Evolutionary conservation across 2,113 vertebrate species (phyloP).

Genomic region (Salvelinus alpinus): DNA sequence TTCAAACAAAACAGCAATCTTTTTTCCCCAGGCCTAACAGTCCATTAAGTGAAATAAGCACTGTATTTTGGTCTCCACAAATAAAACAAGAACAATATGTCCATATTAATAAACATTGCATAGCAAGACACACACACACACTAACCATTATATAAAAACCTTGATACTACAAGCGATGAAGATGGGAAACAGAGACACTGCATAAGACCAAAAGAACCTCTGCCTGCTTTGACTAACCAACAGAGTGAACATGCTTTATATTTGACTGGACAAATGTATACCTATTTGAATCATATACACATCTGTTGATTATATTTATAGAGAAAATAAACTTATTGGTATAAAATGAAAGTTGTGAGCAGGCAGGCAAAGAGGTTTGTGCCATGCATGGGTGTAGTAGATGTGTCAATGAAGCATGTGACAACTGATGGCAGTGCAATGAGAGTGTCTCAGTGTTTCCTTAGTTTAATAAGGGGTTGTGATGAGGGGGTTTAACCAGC

Average conservation of each 20-base stretch:
- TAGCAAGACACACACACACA: conserved; percentile 30
- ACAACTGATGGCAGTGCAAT: conserved; percentile 8
- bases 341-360: no score
- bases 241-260: no score
- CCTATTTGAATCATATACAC: no score
- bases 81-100: conserved; percentile 22
- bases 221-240: no score
- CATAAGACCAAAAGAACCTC: conserved; percentile 5
- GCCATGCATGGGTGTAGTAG: neutral
- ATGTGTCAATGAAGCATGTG: neutral
- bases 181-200: conserved; percentile 6
- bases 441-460: conserved; percentile 24
- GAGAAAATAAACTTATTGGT: no score
- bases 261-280: no score
- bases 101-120: conserved; percentile 38
- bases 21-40: no score
- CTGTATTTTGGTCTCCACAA: conserved; percentile 8
- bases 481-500: conserved; percentile 74
- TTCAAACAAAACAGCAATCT: neutral
- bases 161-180: conserved; percentile 13
- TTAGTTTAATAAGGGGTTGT: neutral
- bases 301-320: no score
- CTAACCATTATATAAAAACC: conserved; percentile 10
- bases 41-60: neutral
- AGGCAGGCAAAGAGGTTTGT: neutral